phyloP scores from a whole-genome alignment of 2,888 invertebrate species.

The Epicampocera succincta region DNA sequence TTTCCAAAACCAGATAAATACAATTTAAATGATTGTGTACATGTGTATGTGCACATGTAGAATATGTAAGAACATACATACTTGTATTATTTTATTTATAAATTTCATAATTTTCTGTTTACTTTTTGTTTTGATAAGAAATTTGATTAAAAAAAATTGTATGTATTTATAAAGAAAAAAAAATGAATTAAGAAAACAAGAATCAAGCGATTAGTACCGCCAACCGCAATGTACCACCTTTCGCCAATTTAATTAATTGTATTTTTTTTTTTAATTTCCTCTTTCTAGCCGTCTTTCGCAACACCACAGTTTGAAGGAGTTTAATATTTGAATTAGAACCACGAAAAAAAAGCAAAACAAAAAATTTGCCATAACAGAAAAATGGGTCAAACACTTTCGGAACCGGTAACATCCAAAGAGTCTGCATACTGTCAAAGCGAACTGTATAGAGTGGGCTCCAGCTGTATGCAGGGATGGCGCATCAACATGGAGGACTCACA shows the following conservation, averaged over 20 bases:
- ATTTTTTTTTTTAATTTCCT: neutral
- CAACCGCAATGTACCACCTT: neutral
- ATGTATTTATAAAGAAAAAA: no score
- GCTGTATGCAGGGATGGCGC: constrained; percentile 99
- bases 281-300: constrained; percentile 13
- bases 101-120: neutral
- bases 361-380: constrained; percentile 28
- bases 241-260: neutral
- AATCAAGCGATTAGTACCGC: constrained; percentile 1
- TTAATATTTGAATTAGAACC: neutral
- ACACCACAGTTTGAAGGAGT: neutral
- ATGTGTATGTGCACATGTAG: neutral
- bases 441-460: constrained; percentile 90
- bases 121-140: constrained; percentile 31
- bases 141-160: constrained; percentile 12
- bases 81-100: neutral
- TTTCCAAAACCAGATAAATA: constrained; percentile 15
- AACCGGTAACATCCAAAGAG: constrained; percentile 96
- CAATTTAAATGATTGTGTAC: neutral
- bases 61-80: neutral
- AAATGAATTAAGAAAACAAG: constrained; percentile 21
- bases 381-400: constrained; percentile 99
- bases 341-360: no score
- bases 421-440: constrained; percentile 90
- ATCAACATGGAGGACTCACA: constrained; percentile 99